phyloP scores from a whole-genome alignment of 2,797 vertebrate genomes.

The Mus spretus region DNA sequence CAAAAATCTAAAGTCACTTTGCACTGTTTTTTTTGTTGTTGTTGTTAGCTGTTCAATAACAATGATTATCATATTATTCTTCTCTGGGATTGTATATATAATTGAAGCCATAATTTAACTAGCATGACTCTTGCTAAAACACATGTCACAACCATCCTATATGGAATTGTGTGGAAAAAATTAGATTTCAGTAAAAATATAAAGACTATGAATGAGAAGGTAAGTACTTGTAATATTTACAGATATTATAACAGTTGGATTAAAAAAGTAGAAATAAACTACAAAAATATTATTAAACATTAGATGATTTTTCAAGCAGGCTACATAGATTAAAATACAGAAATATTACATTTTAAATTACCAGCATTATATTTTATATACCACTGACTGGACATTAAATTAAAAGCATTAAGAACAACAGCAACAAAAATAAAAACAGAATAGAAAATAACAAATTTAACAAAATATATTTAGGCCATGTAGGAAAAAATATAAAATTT shows the following conservation, averaged over 20 bases:
- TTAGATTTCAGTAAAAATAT: background rate
- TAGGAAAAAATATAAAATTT: background rate
- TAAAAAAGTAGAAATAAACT: background rate
- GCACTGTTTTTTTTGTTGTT: background rate
- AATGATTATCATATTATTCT: background rate
- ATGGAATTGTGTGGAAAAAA: background rate
- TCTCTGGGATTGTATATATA: background rate
- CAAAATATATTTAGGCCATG: background rate
- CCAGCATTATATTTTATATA: background rate
- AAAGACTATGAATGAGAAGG: background rate
- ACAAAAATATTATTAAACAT: background rate
- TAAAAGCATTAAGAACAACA: background rate
- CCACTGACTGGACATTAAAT: background rate
- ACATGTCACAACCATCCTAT: background rate
- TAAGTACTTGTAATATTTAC: background rate
- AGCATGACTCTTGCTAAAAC: background rate
- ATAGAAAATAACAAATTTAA: background rate
- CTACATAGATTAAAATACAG: slow-evolving; percentile 21
- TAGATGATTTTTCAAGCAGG: background rate
- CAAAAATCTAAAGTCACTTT: background rate
- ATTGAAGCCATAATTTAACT: background rate
- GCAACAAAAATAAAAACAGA: background rate
- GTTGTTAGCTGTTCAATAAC: background rate
- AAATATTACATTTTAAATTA: background rate
- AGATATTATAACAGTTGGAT: background rate